Conservation (phyloP, 2,888 invertebrate species). For the Drosophila yooni region DNA sequence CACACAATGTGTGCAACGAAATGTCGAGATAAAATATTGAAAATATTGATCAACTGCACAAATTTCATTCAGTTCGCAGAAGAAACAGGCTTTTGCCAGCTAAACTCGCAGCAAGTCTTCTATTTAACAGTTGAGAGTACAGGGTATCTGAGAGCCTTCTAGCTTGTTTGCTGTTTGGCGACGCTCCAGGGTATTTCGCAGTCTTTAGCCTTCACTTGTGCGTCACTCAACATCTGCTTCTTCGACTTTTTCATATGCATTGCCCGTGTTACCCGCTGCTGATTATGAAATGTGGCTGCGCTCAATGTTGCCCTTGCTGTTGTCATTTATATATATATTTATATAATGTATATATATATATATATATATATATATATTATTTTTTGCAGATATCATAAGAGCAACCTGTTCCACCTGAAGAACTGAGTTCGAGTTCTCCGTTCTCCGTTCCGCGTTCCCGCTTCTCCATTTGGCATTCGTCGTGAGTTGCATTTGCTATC, state of each 20-base stretch:
- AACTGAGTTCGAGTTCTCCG: neutral
- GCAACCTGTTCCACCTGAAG: slow-evolving; percentile 11
- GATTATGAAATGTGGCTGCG: slow-evolving; percentile 57
- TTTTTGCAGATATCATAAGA: slow-evolving; percentile 43
- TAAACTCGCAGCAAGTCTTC: neutral
- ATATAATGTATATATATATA: neutral
- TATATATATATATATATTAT: neutral
- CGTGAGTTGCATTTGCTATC: slow-evolving; percentile 46
- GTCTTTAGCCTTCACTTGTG: neutral
- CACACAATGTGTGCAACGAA: neutral
- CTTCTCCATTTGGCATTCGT: neutral
- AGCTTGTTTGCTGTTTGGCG: neutral
- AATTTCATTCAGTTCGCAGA: neutral
- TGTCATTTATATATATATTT: slow-evolving; percentile 36
- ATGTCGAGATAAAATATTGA: neutral
- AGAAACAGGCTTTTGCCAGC: neutral
- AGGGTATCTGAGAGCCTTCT: neutral
- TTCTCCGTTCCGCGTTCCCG: neutral
- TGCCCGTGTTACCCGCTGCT: slow-evolving; percentile 35
- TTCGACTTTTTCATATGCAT: slow-evolving; percentile 20
- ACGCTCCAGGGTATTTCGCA: neutral
- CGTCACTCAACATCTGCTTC: neutral
- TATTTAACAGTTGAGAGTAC: neutral
- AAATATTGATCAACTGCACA: neutral
- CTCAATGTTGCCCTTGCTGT: slow-evolving; percentile 28